Percentiles rank a stretch among this genome's conserved stretches.
These are phyloP conservation scores for Myzus persicae DNA, from an alignment of 1,140 invertebrate species.

Conservation along the genomic window DNA sequence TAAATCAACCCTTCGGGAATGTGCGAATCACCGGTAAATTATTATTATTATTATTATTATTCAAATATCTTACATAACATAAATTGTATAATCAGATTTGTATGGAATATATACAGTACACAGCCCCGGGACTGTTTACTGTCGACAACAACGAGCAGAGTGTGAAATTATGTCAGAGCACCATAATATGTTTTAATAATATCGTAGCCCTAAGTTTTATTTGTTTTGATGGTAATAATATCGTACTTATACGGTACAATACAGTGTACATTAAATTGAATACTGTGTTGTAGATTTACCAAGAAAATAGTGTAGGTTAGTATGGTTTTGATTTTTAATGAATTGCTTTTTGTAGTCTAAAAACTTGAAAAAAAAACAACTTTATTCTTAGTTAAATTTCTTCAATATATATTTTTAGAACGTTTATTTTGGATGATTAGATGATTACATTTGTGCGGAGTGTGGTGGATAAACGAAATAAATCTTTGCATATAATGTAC, in stretches of 20 bases:
- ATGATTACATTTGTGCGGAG: not conserved
- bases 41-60: not conserved
- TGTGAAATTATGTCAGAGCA: not conserved
- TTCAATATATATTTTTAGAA: not conserved
- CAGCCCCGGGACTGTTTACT: slow-evolving; percentile 10
- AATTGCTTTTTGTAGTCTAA: not conserved
- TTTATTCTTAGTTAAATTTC: not conserved
- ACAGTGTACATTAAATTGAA: not conserved
- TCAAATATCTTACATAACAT: slow-evolving; percentile 11
- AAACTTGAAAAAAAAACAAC: not conserved
- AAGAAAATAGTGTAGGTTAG: not conserved
- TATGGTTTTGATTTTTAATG: not conserved
- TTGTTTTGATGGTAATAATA: not conserved
- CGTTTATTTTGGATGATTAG: not conserved
- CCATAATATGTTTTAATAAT: not conserved
- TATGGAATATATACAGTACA: not conserved
- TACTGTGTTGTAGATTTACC: not conserved
- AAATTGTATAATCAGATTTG: not conserved
- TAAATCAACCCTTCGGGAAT: slow-evolving; percentile 53
- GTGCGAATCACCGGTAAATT: slow-evolving; percentile 36
- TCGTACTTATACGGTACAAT: not conserved
- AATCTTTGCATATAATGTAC: not conserved
- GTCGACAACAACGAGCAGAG: not conserved
- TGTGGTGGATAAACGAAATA: too few species aligned
- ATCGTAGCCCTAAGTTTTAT: not conserved